Conservation (phyloP, 1,140 invertebrate species). For the Brachionus paranguensis region DNA sequence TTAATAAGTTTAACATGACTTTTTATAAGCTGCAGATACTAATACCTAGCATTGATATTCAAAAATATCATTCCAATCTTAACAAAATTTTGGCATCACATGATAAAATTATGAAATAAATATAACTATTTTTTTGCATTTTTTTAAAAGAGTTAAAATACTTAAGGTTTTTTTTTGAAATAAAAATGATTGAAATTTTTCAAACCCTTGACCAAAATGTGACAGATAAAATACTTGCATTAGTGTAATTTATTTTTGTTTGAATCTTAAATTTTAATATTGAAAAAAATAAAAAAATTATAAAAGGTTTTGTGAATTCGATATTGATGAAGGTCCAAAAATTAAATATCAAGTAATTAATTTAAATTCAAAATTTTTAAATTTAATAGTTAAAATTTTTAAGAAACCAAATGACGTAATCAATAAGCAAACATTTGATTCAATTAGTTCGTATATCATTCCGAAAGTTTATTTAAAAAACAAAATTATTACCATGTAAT, state of each 20-base stretch:
- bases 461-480: conserved; percentile 23
- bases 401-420: conserved; percentile 21
- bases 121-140: neutral
- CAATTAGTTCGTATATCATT: conserved; percentile 12
- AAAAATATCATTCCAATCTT: neutral
- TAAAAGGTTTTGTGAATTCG: conserved; percentile 33
- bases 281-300: neutral
- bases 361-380: neutral
- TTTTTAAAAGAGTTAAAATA: neutral
- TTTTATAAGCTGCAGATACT: neutral
- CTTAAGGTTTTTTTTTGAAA: neutral
- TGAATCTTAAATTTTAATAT: neutral
- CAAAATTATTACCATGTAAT: conserved; percentile 27
- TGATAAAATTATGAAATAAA: neutral
- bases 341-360: conserved; percentile 17
- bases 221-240: neutral
- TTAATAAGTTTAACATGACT: conserved; percentile 8
- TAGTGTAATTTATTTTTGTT: neutral
- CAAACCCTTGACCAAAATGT: neutral
- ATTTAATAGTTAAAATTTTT: neutral
- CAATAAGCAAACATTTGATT: conserved; percentile 19
- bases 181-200: neutral
- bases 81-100: neutral
- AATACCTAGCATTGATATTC: neutral
- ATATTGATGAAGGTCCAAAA: conserved; percentile 32